Evolutionary conservation across 2,797 vertebrate genomes (phyloP).

Genomic region (Chelonia mydas): DNA sequence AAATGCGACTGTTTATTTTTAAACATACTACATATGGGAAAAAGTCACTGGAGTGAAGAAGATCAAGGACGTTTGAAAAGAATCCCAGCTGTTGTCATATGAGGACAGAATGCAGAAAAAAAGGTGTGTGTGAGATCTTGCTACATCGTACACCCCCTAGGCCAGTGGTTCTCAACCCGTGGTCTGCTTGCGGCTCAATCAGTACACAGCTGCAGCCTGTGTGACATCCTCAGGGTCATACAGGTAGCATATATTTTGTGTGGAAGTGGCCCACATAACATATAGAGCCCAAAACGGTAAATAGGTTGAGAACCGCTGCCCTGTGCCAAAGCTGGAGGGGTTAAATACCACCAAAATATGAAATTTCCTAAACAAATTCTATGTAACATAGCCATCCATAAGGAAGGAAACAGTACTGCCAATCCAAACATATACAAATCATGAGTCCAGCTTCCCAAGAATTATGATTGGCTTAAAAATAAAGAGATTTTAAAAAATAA

Average conservation of each 20-base stretch:
- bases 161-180: too few species aligned
- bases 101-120: neutral
- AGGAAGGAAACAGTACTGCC: neutral
- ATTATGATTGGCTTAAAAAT: neutral
- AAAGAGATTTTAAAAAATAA: neutral
- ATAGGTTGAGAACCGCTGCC: too few species aligned
- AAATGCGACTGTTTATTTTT: neutral
- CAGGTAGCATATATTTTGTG: too few species aligned
- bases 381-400: neutral
- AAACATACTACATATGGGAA: neutral
- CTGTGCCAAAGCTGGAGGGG: neutral
- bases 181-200: too few species aligned
- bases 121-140: neutral
- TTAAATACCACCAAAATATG: neutral
- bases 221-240: too few species aligned
- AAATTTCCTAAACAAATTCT: neutral
- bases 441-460: neutral
- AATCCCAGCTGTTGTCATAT: neutral
- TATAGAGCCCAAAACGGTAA: too few species aligned
- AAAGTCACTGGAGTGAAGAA: neutral
- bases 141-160: neutral
- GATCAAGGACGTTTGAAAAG: neutral
- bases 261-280: too few species aligned
- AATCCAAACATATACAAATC: neutral
- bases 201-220: too few species aligned